phyloP scores from a whole-genome alignment of 2,797 vertebrate genomes.

The Chelon auratus region DNA sequence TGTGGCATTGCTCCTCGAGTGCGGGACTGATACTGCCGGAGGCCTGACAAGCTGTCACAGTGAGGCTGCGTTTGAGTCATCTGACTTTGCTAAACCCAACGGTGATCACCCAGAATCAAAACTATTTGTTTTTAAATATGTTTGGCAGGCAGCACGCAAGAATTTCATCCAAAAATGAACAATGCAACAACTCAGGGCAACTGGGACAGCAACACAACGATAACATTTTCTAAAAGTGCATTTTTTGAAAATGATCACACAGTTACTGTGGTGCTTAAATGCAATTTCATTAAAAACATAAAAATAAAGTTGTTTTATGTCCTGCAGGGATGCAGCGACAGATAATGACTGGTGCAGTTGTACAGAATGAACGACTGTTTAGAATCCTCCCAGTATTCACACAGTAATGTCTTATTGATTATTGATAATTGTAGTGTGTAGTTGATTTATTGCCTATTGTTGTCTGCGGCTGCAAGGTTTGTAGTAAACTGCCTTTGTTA shows the following conservation, averaged over 20 bases:
- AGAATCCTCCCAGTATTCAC: neutral
- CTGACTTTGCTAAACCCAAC: slow-evolving; percentile 17
- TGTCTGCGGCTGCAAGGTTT: neutral
- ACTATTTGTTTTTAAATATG: neutral
- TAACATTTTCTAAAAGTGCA: neutral
- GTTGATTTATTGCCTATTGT: neutral
- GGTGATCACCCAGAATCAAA: neutral
- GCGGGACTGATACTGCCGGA: slow-evolving; percentile 26
- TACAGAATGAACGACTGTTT: neutral
- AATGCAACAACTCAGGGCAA: neutral
- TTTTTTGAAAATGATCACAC: too few relatives aligned
- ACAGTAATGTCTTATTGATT: neutral
- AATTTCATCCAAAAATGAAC: neutral
- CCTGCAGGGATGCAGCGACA: neutral
- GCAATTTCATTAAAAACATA: too few relatives aligned
- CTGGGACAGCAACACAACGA: neutral
- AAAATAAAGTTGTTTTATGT: too few relatives aligned
- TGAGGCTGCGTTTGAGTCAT: slow-evolving; percentile 33
- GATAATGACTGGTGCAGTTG: neutral
- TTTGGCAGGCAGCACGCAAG: neutral
- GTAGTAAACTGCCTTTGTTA: neutral
- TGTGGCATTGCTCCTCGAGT: slow-evolving; percentile 16
- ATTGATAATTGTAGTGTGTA: neutral
- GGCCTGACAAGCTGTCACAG: slow-evolving; percentile 36
- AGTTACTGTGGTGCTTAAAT: too few relatives aligned